Evolutionary conservation across 1,140 invertebrate species (phyloP), one percentile per base, ranked within the genome.

Genomic region (Adoxophyes honmai): DNA sequence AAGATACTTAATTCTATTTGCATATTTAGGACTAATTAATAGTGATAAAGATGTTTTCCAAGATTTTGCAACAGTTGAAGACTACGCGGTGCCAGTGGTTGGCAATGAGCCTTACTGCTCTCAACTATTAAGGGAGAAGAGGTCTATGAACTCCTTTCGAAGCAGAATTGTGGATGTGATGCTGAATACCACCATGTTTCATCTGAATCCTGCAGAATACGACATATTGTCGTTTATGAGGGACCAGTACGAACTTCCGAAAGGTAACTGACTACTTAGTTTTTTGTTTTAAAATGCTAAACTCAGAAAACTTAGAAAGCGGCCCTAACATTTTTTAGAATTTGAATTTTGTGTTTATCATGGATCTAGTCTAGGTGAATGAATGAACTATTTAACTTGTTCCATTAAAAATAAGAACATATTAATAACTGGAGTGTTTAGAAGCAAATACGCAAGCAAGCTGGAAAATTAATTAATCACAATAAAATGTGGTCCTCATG

Each of bases 181-280:
- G 77, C 55, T 81, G 51, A 65, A 63, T 2, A 77, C 77, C 0
- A 68, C 70, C 4, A 72, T 67, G 57, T 64, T 72, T 14, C 34
- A 61, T 8, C 54, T 71, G 0, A 68, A 67, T 18, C 53, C 57
- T 4, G 66, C 62, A 4, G 62, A 66, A 54, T 61, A 67, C 0
- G 75, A 86, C 15, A 48, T 75, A 33, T 70, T 86, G 13, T 65
- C 64, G 6, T 53, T 78, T 51, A 68, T 86, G 21, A 64, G 66
- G 55, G 80, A 86, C 42, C 57, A 75, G 36, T 86, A 81, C 35
- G 72, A 78, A 21, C 51, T 86, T 38, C 82, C 82, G 7, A 74
- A 75, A 72, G 78, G 82, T 77, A 62, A 69, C n/a, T n/a, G n/a
- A n/a, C n/a, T n/a, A n/a, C n/a, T n/a, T n/a, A n/a, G n/a, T 68